phyloP scores from a whole-genome alignment of 1,140 invertebrate genomes.

The Cylas formicarius region DNA sequence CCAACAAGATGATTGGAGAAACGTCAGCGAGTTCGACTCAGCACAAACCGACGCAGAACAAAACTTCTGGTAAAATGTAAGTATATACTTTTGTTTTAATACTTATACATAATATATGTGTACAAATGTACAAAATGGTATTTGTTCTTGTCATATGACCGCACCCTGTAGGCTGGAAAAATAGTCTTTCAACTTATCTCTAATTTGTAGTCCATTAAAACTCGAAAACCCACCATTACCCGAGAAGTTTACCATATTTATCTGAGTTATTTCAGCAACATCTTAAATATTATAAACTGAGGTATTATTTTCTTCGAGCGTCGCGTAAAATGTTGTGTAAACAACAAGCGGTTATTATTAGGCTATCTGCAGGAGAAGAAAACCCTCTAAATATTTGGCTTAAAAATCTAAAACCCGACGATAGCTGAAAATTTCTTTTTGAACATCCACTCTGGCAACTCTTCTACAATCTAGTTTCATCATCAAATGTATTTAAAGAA shows the following conservation, averaged over 20 bases:
- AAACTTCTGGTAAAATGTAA: constrained; percentile 5
- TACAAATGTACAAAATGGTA: constrained; percentile 3
- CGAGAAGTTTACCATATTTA: too few species aligned
- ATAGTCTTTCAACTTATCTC: constrained; percentile 26
- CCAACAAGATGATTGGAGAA: too few species aligned
- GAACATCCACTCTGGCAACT: constrained; percentile 8
- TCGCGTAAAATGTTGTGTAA: too few species aligned
- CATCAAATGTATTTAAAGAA: not conserved
- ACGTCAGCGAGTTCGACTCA: too few species aligned
- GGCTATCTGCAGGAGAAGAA: too few species aligned
- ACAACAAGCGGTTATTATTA: too few species aligned
- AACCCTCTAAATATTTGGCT: constrained; percentile 5
- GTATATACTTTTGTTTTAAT: constrained; percentile 7
- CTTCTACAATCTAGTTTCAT: constrained; percentile 9
- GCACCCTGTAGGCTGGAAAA: constrained; percentile 29
- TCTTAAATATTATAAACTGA: too few species aligned
- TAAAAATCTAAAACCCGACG: constrained; percentile 5
- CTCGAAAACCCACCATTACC: constrained; percentile 1
- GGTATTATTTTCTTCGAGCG: too few species aligned
- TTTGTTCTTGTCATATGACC: constrained; percentile 31
- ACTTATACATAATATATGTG: not conserved
- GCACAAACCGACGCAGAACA: too few species aligned
- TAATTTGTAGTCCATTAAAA: constrained; percentile 8
- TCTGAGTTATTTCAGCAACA: too few species aligned
- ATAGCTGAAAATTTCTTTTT: constrained; percentile 21